Conservation (phyloP, 2,113 vertebrate genomes). For the Xiphophorus maculatus region DNA sequence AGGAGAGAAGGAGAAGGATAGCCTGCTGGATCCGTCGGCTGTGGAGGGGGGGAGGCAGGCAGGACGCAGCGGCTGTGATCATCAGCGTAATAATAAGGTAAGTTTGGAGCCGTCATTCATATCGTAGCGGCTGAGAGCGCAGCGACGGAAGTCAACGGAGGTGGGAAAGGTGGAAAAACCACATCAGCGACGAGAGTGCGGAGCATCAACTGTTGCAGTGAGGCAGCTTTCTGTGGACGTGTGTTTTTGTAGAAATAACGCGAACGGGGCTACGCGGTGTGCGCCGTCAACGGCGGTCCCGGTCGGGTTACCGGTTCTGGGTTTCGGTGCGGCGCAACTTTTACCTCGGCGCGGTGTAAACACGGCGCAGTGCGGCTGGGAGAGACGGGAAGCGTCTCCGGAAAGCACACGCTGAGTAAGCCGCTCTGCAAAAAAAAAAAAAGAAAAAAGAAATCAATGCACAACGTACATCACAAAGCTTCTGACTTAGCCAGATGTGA, state of each 20-base stretch:
- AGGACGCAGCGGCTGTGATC: slow-evolving; percentile 47
- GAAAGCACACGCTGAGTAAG: background rate
- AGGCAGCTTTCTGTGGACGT: background rate
- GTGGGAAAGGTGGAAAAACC: slow-evolving; percentile 19
- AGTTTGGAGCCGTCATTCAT: slow-evolving; percentile 42
- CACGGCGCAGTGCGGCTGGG: slow-evolving; percentile 76
- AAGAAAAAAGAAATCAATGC: background rate
- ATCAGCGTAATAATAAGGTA: slow-evolving; percentile 58
- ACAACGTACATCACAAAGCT: background rate
- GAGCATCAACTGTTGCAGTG: slow-evolving; percentile 79
- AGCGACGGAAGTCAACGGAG: slow-evolving; percentile 12
- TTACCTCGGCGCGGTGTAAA: slow-evolving; percentile 66
- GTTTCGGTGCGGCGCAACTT: slow-evolving; percentile 62
- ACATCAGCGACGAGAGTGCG: slow-evolving; percentile 15
- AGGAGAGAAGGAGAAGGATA: slow-evolving; percentile 48
- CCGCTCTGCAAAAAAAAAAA: background rate
- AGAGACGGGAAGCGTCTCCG: slow-evolving; percentile 41
- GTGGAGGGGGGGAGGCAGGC: slow-evolving; percentile 36
- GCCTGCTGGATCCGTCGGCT: slow-evolving; percentile 42
- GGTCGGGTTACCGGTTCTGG: slow-evolving; percentile 1
- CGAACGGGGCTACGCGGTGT: background rate
- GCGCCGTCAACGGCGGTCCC: background rate
- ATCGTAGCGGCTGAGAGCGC: background rate
- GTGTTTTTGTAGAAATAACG: slow-evolving; percentile 2
- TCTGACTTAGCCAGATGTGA: background rate